Evolutionary conservation across 2,888 invertebrate genomes (phyloP).

Genomic region (Chelonus formosanus): DNA sequence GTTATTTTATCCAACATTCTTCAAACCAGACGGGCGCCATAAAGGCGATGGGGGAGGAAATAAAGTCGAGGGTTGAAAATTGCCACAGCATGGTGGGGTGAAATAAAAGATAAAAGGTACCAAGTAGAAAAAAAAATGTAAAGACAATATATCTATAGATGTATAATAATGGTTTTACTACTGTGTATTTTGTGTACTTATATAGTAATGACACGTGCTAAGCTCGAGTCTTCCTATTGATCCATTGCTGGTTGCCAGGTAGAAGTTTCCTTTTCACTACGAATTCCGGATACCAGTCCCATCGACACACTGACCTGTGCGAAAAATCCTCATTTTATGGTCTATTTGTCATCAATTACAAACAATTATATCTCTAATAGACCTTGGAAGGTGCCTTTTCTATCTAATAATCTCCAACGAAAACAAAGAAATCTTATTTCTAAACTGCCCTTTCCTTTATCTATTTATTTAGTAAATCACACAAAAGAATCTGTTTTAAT

Average conservation of each 20-base stretch:
- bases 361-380: background rate
- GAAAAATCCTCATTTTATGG: background rate
- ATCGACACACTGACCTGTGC: conserved; percentile 32
- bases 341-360: background rate
- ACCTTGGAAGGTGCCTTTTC: background rate
- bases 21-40: conserved; percentile 23
- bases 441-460: no score
- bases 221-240: conserved; percentile 24
- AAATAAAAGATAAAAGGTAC: no score
- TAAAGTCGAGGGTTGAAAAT: conserved; percentile 14
- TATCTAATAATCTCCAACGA: no score
- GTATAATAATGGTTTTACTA: background rate
- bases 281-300: conserved; percentile 24
- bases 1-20: conserved; percentile 20
- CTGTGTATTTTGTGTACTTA: conserved; percentile 8
- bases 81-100: no score
- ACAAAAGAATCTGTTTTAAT: no score
- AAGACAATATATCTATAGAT: no score
- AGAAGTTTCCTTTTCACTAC: conserved; percentile 22
- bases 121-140: no score
- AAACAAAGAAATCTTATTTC: no score
- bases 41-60: conserved; percentile 1
- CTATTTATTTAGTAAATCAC: no score
- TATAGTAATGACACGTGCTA: conserved; percentile 31
- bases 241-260: conserved; percentile 32